These are phyloP conservation scores for Eptatretus burgeri DNA, from an alignment of 2,113 vertebrate species.

Conservation along the genomic window DNA sequence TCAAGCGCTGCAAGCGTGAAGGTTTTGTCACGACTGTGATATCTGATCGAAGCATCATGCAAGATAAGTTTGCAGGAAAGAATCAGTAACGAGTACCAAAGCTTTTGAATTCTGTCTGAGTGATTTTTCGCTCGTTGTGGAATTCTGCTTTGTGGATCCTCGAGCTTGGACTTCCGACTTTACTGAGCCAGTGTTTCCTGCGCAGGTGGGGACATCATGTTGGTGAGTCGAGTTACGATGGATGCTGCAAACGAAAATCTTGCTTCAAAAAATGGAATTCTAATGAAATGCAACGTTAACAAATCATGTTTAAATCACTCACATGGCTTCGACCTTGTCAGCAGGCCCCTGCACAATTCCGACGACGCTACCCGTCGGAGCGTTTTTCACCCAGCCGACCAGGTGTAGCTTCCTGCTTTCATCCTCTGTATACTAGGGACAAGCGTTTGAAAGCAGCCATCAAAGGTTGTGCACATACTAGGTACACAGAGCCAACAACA, in stretches of 20 bases:
- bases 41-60: too few species aligned
- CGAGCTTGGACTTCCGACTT: constrained; percentile 15
- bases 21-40: too few species aligned
- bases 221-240: too few species aligned
- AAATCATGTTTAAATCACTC: constrained; percentile 9
- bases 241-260: too few species aligned
- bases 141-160: constrained; percentile 14
- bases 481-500: too few species aligned
- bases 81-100: constrained; percentile 15
- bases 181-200: constrained; percentile 16
- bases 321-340: constrained; percentile 15
- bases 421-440: constrained; percentile 15
- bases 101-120: constrained; percentile 12
- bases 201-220: background rate
- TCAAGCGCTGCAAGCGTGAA: too few species aligned
- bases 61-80: too few species aligned
- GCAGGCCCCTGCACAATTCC: constrained; percentile 15
- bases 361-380: constrained; percentile 13
- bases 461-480: too few species aligned
- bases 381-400: constrained; percentile 18
- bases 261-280: too few species aligned
- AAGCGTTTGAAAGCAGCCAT: too few species aligned
- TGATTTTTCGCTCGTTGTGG: constrained; percentile 13
- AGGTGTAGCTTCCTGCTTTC: constrained; percentile 12
- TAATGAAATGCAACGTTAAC: too few species aligned